A percentile compares a stretch with the other conserved stretches of the same genome.
These are phyloP conservation scores for Holothuria scabra DNA, from an alignment of 53 echinoderm and acorn worm species.

Conservation along the genomic window DNA sequence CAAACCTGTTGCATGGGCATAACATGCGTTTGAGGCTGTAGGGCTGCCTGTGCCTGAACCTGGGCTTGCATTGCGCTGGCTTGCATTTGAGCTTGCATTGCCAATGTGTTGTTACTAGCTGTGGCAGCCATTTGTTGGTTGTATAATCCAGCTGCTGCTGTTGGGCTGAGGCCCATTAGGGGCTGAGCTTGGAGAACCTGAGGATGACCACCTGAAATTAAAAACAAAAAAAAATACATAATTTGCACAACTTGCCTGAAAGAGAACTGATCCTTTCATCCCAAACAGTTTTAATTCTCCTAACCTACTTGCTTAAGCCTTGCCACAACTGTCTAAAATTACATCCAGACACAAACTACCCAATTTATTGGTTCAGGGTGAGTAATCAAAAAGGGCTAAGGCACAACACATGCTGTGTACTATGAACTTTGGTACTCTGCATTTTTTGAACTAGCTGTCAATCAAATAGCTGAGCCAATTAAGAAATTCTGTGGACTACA, in stretches of 20 bases:
- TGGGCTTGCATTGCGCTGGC: conserved; percentile 47
- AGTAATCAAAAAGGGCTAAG: too few species aligned
- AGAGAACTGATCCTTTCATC: too few species aligned
- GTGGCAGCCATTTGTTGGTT: conserved; percentile 51
- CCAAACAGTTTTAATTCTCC: too few species aligned
- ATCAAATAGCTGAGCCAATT: too few species aligned
- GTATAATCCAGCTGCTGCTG: conserved; percentile 34
- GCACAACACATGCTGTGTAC: too few species aligned
- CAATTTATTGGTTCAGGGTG: too few species aligned
- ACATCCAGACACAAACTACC: too few species aligned
- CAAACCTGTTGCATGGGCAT: conserved; percentile 47
- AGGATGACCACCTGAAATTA: conserved; percentile 34
- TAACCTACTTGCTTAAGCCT: too few species aligned
- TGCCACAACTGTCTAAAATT: not conserved
- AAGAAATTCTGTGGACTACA: too few species aligned
- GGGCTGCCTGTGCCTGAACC: conserved; percentile 33
- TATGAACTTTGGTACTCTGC: too few species aligned
- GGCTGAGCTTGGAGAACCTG: conserved; percentile 47
- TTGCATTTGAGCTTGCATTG: conserved; percentile 50
- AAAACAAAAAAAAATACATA: not conserved
- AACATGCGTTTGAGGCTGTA: conserved; percentile 29
- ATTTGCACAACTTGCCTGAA: not conserved
- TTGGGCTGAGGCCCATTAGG: conserved; percentile 22
- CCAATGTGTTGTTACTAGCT: conserved; percentile 41
- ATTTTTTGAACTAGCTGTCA: too few species aligned